Evolutionary conservation across 2,113 vertebrate species (phyloP).

Genomic region (Pan paniscus): DNA sequence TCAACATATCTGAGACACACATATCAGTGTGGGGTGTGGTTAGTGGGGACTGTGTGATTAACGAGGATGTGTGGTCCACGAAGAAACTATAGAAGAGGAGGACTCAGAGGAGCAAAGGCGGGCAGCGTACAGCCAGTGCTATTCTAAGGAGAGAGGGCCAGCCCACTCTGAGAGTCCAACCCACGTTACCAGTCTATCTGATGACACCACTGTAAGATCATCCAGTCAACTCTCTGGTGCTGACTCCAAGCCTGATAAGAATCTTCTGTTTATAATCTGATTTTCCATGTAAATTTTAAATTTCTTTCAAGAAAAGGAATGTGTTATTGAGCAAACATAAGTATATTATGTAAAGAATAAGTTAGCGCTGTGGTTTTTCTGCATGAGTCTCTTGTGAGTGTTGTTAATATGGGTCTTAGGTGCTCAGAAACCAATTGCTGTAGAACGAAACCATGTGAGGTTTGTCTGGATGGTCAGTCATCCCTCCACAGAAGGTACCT

Average conservation of each 20-base stretch:
- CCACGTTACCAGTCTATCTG: background rate
- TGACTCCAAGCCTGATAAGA: background rate
- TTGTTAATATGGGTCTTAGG: background rate
- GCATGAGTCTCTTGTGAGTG: background rate
- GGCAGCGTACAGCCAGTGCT: background rate
- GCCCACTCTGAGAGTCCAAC: background rate
- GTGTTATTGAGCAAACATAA: background rate
- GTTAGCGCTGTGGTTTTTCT: background rate
- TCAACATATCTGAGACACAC: background rate
- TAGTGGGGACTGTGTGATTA: background rate
- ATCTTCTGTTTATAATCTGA: background rate
- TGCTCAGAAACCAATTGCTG: background rate
- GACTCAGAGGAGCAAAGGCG: background rate
- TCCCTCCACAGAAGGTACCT: background rate
- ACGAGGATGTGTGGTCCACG: background rate
- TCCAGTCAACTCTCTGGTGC: background rate
- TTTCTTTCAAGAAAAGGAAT: background rate
- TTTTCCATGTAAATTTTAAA: background rate
- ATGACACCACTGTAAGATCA: background rate
- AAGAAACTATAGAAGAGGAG: background rate
- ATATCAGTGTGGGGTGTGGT: background rate
- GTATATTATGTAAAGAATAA: background rate
- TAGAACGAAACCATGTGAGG: background rate
- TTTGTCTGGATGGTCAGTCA: background rate
- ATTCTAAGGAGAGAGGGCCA: background rate